phyloP scores from a whole-genome alignment of 2,888 invertebrate species.

The Halictus ligatus region DNA sequence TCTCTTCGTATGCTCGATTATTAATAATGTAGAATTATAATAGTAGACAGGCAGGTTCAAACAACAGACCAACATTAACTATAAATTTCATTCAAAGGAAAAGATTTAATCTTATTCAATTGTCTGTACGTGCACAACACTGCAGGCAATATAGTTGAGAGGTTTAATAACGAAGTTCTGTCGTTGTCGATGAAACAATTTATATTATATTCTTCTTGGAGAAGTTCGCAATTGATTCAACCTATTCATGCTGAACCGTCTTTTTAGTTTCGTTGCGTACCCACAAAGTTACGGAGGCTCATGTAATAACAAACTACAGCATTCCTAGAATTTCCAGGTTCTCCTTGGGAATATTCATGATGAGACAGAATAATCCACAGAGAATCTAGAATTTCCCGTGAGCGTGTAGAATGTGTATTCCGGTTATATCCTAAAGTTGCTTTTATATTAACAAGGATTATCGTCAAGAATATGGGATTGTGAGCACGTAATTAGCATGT shows the following conservation, averaged over 20 bases:
- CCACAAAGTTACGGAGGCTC: slow-evolving; percentile 12
- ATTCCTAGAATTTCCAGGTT: slow-evolving; percentile 5
- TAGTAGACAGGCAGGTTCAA: neutral
- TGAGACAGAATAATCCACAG: slow-evolving; percentile 46
- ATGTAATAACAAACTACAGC: slow-evolving; percentile 21
- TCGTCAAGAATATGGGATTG: slow-evolving; percentile 35
- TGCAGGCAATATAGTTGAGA: neutral
- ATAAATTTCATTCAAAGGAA: neutral
- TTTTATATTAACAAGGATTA: slow-evolving; percentile 53
- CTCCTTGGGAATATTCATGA: slow-evolving; percentile 51
- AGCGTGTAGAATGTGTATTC: slow-evolving; percentile 41
- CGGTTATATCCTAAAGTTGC: slow-evolving; percentile 35
- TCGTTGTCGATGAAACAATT: neutral
- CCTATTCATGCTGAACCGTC: neutral
- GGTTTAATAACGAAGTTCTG: neutral
- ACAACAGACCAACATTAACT: neutral
- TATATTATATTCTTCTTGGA: neutral
- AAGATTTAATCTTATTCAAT: neutral
- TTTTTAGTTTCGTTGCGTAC: neutral
- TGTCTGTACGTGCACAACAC: neutral
- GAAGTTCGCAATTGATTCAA: neutral
- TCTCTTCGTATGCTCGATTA: neutral
- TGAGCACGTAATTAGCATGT: slow-evolving; percentile 44
- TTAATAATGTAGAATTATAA: neutral
- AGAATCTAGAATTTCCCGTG: slow-evolving; percentile 34